A percentile compares a stretch with the other conserved stretches of the same genome.
phyloP scores from a whole-genome alignment of 2,797 vertebrate species.

The Macroramphosus scolopax region DNA sequence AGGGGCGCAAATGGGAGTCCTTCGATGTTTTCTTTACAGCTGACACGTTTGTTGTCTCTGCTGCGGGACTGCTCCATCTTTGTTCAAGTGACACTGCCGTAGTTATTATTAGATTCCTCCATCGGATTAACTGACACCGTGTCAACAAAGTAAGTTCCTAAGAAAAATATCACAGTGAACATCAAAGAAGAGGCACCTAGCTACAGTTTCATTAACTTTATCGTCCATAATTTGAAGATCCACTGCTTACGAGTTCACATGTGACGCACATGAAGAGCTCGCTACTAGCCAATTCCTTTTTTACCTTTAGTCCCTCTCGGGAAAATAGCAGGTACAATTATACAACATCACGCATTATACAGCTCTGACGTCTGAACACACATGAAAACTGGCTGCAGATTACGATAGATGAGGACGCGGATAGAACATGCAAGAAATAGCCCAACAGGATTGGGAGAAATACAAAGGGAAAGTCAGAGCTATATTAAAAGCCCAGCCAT shows the following conservation, averaged over 20 bases:
- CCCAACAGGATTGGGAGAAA: slow-evolving; percentile 48
- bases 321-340: slow-evolving; percentile 50
- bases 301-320: slow-evolving; percentile 52
- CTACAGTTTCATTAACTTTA: no score
- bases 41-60: slow-evolving; percentile 38
- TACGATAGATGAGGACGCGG: slow-evolving; percentile 41
- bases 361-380: slow-evolving; percentile 32
- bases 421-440: slow-evolving; percentile 38
- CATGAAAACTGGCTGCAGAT: slow-evolving; percentile 37
- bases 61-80: slow-evolving; percentile 28
- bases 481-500: slow-evolving; percentile 64
- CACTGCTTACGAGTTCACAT: slow-evolving; percentile 53
- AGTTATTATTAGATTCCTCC: slow-evolving; percentile 1
- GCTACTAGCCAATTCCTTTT: slow-evolving; percentile 66
- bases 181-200: no score
- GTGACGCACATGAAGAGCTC: slow-evolving; percentile 62
- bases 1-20: slow-evolving; percentile 26
- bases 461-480: slow-evolving; percentile 54
- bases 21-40: slow-evolving; percentile 30
- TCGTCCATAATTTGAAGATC: slow-evolving; percentile 44
- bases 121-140: neutral
- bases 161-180: neutral
- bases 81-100: slow-evolving; percentile 17
- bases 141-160: neutral
- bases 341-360: slow-evolving; percentile 53